Evolutionary conservation across 2,113 vertebrate genomes (phyloP).

Genomic region (Mohoua ochrocephala): DNA sequence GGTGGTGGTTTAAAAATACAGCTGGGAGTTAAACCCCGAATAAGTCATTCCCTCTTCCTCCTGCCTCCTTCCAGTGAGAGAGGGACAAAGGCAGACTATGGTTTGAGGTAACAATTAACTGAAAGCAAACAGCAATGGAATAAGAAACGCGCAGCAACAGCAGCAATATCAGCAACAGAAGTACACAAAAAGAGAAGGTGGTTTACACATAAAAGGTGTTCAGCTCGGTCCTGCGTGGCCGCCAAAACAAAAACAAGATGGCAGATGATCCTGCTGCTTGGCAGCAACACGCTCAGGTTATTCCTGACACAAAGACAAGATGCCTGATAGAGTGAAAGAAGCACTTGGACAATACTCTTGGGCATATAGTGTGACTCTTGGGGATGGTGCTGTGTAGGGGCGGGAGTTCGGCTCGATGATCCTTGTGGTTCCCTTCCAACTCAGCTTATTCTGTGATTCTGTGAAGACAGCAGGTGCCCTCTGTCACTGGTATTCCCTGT

Average conservation of each 20-base stretch:
- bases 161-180: background rate
- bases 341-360: background rate
- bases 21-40: background rate
- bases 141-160: fast-evolving
- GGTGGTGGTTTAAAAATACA: background rate
- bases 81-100: background rate
- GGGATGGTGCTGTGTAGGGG: background rate
- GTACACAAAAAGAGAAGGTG: background rate
- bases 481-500: background rate
- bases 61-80: background rate
- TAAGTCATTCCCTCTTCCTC: background rate
- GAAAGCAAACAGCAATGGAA: background rate
- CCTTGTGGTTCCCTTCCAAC: background rate
- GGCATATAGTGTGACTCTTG: background rate
- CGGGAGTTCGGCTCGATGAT: background rate
- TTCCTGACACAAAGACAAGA: background rate
- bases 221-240: background rate
- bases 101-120: background rate
- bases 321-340: background rate
- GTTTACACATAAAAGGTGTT: background rate
- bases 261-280: background rate
- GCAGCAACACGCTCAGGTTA: fast-evolving
- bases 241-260: background rate
- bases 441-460: background rate
- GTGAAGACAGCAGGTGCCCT: background rate